Evolutionary conservation across 2,797 vertebrate species (phyloP), one percentile per base, ranked within the genome.

Genomic region (Halcyon leucocephala): DNA sequence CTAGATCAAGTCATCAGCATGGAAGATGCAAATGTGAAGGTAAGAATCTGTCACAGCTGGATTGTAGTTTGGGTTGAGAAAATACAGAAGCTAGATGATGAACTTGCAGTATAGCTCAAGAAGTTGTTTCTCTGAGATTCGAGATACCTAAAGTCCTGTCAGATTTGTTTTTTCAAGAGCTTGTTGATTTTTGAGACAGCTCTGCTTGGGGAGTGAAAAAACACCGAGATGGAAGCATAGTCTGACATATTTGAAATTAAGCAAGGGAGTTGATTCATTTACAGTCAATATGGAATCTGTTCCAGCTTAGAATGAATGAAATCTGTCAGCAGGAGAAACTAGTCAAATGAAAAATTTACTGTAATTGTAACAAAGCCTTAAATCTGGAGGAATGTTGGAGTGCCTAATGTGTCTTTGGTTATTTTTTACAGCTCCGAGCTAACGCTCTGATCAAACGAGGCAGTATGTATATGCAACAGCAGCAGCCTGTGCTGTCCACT

Each of bases 401-500:
- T 81, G 22, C 37, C 74, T 93, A 35, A 94, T 31, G 49, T 29
- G 81, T 48, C 51, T 72, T 66, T 73, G 77, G 15, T 17, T 8
- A 1, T 92, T 33, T 96, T 74, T 91, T 83, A 46, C 96, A 99
- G 99, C 98, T 99, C 67, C 98, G 98, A 94, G 99, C 99, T 89
- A 99, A 99, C 46, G 99, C 99, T 37, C 97, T 99, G 77, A 99
- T 99, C 97, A 99, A 99, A 90, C 98, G 99, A 60, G 99, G 99
- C 33, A 99, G 99, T 93, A 99, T 99, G 99, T 98, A 99, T 97
- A 99, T 99, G 99, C 99, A 99, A 92, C 99, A 99, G 97, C 99
- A 99, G 98, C 99, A 99, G 76, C 99, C 99, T 2, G 29, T 98
- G 91, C 97, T 99, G 41, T 99, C 99, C 12, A 99, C 99, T 21